Conservation (phyloP, 2,113 vertebrate species). For the Argyrosomus japonicus region DNA sequence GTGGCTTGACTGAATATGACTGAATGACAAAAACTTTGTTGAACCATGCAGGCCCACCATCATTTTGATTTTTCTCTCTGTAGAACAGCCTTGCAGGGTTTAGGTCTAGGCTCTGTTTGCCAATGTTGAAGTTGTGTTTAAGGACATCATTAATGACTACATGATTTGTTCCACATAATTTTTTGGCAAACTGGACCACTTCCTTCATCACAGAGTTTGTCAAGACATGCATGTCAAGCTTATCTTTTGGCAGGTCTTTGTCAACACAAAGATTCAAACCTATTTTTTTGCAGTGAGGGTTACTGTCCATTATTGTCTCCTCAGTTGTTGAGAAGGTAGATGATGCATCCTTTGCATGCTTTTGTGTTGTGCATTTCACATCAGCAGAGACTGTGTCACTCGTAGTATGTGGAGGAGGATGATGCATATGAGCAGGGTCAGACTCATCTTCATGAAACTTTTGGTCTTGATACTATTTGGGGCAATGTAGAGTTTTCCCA, state of each 20-base stretch:
- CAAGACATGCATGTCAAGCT: background rate
- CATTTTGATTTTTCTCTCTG: no score
- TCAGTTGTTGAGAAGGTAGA: background rate
- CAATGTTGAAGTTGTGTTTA: slow-evolving; percentile 45
- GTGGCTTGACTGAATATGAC: no score
- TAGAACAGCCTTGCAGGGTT: fast-evolving
- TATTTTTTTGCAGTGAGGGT: slow-evolving; percentile 33
- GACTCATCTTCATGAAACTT: slow-evolving; percentile 11
- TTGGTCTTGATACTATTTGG: slow-evolving; percentile 34
- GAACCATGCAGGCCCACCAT: no score
- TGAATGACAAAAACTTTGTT: no score
- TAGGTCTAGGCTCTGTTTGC: background rate
- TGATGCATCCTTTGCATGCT: background rate
- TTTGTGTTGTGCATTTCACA: background rate
- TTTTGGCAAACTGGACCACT: slow-evolving; percentile 14
- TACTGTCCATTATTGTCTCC: slow-evolving; percentile 7
- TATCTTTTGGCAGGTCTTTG: slow-evolving; percentile 12
- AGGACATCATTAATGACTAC: slow-evolving; percentile 2
- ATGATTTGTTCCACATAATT: slow-evolving; percentile 6
- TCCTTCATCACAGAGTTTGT: background rate
- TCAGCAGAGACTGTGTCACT: background rate
- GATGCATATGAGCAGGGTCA: background rate
- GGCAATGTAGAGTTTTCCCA: background rate
- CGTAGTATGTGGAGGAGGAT: background rate
- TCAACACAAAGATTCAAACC: slow-evolving; percentile 43